Evolutionary conservation across 1,140 invertebrate species (phyloP).

Genomic region (Kradibia gibbosae): DNA sequence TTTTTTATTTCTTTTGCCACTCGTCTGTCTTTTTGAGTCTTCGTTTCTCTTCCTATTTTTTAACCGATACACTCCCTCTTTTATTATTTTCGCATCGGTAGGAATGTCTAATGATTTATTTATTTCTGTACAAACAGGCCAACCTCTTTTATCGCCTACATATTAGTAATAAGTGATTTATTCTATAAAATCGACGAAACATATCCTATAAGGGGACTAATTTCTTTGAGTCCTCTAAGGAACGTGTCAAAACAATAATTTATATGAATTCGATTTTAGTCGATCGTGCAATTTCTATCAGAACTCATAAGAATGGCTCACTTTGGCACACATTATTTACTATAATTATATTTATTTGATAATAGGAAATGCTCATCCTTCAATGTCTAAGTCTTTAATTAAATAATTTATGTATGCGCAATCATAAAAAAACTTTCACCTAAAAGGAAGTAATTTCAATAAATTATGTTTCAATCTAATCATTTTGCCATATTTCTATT

Average conservation of each 20-base stretch:
- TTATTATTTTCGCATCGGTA: conserved; percentile 44
- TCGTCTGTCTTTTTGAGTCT: conserved; percentile 39
- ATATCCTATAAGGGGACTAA: background rate
- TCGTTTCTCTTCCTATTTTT: conserved; percentile 17
- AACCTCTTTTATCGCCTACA: conserved; percentile 38
- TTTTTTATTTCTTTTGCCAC: conserved; percentile 35
- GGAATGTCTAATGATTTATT: conserved; percentile 47
- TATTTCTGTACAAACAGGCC: conserved; percentile 40
- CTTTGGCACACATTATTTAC: too few relatives aligned
- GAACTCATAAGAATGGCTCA: background rate
- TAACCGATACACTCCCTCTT: background rate
- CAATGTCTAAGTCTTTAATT: too few relatives aligned
- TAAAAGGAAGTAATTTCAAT: too few relatives aligned
- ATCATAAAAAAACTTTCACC: too few relatives aligned
- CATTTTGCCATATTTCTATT: too few relatives aligned
- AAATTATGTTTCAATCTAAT: too few relatives aligned
- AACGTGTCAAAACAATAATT: conserved; percentile 46
- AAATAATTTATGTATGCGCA: too few relatives aligned
- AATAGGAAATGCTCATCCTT: background rate
- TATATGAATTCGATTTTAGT: conserved; percentile 28
- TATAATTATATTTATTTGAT: too few relatives aligned
- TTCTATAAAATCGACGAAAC: conserved; percentile 32
- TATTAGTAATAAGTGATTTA: conserved; percentile 41
- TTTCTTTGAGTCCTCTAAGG: conserved; percentile 15
- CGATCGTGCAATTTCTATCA: background rate